Evolutionary conservation across 2,888 invertebrate genomes (phyloP), one percentile per base, ranked within the genome.

Genomic region (Watsonalla cultraria): DNA sequence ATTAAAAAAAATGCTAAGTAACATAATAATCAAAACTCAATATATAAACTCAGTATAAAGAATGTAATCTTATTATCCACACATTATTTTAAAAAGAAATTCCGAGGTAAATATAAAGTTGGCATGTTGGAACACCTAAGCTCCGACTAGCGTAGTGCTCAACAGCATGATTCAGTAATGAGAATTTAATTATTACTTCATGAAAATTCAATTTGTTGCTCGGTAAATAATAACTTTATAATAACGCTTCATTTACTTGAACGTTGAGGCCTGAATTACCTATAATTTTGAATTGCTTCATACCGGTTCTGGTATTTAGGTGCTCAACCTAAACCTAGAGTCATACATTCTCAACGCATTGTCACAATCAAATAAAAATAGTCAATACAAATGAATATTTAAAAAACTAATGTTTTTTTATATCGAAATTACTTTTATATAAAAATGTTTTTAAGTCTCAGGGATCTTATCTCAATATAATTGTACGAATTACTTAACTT

Each of bases 171-270:
- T 37, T 55, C 62, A 58, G 60, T 80, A 82, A 82, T 80, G 75
- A 68, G 70, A 72, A 72, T 79, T 78, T 78, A 82, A 81, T 82
- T 78, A 76, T 71, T 65, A 63, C 75, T 74, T 69, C 65, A 71
- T 75, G 74, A 78, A 80, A 80, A 77, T 78, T 76, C 76, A 76
- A 78, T 82, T 82, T 79, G 70, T 75, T 70, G 68, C 56, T 56
- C 55, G 15, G 15, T 37, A 51, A 65, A 65, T 72, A 72, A 76
- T 74, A 72, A 78, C 72, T 72, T 78, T 66, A 71, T 75, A 73
- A 65, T 65, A 66, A 66, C 62, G 55, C 58, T 61, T 54, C 59
- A 66, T 70, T 71, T 68, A 59, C 62, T 62, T 48, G 33, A 24
- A 49, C 33, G 51, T 24, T 11, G 42, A 11, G 11, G 42, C 42